A percentile compares a stretch with the other conserved stretches of the same genome.
Conservation (phyloP, 2,113 vertebrate genomes). For the Heloderma charlesbogerti region DNA sequence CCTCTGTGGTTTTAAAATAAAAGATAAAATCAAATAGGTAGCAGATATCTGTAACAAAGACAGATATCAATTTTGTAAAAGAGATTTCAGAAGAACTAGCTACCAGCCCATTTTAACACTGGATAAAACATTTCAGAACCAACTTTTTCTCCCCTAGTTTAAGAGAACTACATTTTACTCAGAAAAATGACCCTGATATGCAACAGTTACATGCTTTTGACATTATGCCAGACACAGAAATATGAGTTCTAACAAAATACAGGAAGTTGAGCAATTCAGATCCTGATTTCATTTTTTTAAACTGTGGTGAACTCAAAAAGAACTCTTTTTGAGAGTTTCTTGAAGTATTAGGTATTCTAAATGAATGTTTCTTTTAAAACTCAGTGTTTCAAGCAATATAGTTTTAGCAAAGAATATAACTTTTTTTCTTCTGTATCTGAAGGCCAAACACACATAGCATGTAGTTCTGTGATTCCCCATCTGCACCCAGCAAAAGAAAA, state of each 20-base stretch:
- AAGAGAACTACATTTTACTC: neutral
- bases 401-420: neutral
- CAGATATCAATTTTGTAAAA: neutral
- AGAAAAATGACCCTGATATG: slow-evolving; percentile 32
- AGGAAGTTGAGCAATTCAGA: slow-evolving; percentile 51
- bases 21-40: neutral
- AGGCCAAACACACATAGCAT: neutral
- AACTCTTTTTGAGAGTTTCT: neutral
- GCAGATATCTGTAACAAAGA: neutral
- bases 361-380: neutral
- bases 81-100: neutral
- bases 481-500: neutral
- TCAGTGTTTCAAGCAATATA: neutral
- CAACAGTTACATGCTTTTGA: neutral
- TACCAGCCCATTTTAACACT: neutral
- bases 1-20: neutral
- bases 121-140: neutral
- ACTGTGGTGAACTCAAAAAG: too few species aligned
- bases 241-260: neutral
- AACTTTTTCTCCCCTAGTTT: neutral
- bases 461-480: neutral
- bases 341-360: neutral
- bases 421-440: neutral
- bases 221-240: slow-evolving; percentile 1
- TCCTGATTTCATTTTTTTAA: slow-evolving; percentile 41